Evolutionary conservation across 1,140 invertebrate genomes (phyloP).

Genomic region (Drosophila lowei): DNA sequence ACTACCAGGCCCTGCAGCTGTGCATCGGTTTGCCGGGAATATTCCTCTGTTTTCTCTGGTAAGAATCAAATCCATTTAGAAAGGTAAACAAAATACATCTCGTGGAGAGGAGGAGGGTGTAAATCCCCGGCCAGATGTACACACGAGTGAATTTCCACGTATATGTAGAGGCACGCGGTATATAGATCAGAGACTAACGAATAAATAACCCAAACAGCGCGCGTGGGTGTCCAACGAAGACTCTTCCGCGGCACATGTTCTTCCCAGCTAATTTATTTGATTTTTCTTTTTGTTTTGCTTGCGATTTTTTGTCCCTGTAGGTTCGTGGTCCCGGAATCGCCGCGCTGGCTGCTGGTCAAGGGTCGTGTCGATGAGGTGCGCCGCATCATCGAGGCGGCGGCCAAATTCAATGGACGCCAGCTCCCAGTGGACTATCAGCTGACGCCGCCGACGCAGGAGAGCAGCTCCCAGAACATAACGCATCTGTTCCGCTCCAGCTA

Average conservation of each 20-base stretch:
- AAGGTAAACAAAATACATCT: constrained; percentile 43
- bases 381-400: constrained; percentile 87
- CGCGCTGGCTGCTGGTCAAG: constrained; percentile 91
- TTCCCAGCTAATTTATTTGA: constrained; percentile 19
- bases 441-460: constrained; percentile 81
- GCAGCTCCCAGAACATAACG: constrained; percentile 84
- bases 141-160: no score
- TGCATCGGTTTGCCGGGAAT: constrained; percentile 88
- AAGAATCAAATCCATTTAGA: constrained; percentile 52
- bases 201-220: constrained; percentile 49
- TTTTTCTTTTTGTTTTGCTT: constrained; percentile 2
- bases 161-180: constrained; percentile 2
- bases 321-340: constrained; percentile 92
- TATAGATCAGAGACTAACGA: constrained; percentile 36
- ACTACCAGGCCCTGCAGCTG: constrained; percentile 90
- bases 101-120: neutral
- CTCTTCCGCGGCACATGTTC: constrained; percentile 35
- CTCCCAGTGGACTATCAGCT: constrained; percentile 86
- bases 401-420: constrained; percentile 86
- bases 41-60: constrained; percentile 87
- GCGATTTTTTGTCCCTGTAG: constrained; percentile 65
- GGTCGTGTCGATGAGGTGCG: constrained; percentile 88
- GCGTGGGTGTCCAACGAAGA: constrained; percentile 59
- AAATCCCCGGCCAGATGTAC: no score
- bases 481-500: constrained; percentile 86